Evolutionary conservation across 2,113 vertebrate genomes (phyloP), one percentile per base, ranked within the genome.

Genomic region (Channa maculata): DNA sequence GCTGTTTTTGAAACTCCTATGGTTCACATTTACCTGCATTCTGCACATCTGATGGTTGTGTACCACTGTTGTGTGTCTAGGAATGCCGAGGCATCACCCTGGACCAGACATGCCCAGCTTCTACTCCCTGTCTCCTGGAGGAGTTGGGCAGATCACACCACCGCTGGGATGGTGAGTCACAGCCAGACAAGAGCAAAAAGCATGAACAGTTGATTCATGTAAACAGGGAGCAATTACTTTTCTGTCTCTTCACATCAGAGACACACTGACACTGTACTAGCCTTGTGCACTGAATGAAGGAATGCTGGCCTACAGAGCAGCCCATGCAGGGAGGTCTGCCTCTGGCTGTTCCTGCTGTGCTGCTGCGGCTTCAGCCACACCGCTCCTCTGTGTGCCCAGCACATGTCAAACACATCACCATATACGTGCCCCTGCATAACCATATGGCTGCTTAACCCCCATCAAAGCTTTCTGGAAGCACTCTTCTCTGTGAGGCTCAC

Each of bases 51-150:
- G 68, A 78, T 13, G 6, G 12, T 50, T 39, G 8, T 71, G 8
- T 71, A 3, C 38, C 7, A n/a, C 44, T 49, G 1, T 64, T 83
- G 61, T 78, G 44, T 82, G 46, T 77, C 36, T 62, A 99, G 98
- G 97, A 93, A 97, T 99, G 96, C 95, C 92, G 71, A 96, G 98
- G 87, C 97, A 98, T 92, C 97, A 97, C 87, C 94, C 94, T 3
- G 97, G 96, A 89, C 96, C 96, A 71, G 97, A 99, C 90, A 97
- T 99, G 88, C 90, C 97, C 80, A 97, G 97, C 89, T 99, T 98
- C 92, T 99, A 99, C 93, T 94, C 97, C 9, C 93, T 99, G 86
- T 99, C 97, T 89, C 97, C 97, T 12, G 96, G 97, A 65, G 96
- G 95, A 72, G 96, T 99, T 48, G 97, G 98, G 68, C 98, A 98